Base-by-base conservation (phyloP, 1,140 invertebrate species). In the Dinoponera quadriceps region DNA sequence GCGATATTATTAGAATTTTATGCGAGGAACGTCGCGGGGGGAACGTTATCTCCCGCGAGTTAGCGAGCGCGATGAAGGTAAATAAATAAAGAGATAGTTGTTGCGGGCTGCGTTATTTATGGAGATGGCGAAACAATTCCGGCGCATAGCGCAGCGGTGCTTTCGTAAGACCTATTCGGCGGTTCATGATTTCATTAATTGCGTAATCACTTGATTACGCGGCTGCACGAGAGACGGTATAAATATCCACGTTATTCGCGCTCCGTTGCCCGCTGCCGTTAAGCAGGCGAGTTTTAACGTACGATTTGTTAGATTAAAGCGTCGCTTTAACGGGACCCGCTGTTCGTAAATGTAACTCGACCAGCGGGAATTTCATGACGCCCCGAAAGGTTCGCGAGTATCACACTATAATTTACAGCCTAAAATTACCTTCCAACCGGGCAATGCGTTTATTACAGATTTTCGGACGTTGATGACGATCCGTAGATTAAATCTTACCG, bases 41-140 rank as follows among this genome's bases (percentile, higher is more conserved):
- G 55, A 69, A 86, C 20, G 73, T 33, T 62, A 48, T 60, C 18
- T 68, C 49, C 44, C 25, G 51, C 54, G 69, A 49, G 59, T 86
- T 63, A 80, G 59, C 59, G 25, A 20, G 25, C 33, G 65, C 33
- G 33, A 57, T 71, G 48, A 71, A 78, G 57, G 71, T 80, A 80
- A 78, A 29, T 51, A 80, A 78, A 29, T 51, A 18, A 44, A 77
- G 48, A 14, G 74, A 54, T 63, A 65, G 27, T 25, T 57, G 29
- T 66, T 11, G 14, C 44, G 44, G 13, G 38, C 29, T 59, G 54
- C 20, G 16, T 62, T 59, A 80, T 16, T 80, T 29, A 38, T n/a
- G 27, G 33, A 71, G 25, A 55, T 27, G 20, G 60, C 44, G 16
- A 77, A 63, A 71, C 57, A 80, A 71, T 69, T 80, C 33, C 18